phyloP scores from a whole-genome alignment of 2,113 vertebrate species.

The Genyomyrus donnyi region DNA sequence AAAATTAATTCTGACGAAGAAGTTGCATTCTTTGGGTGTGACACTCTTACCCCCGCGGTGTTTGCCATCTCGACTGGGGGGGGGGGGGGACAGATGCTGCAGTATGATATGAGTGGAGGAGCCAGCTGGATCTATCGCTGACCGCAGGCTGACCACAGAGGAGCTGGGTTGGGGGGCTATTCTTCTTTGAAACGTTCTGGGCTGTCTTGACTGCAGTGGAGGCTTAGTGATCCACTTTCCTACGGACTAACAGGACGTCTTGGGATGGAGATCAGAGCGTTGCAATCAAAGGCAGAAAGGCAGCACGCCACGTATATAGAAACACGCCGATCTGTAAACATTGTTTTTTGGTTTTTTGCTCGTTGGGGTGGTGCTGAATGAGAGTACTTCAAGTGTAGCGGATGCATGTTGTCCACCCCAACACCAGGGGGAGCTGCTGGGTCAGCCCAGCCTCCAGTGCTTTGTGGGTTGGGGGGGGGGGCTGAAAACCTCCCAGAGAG shows the following conservation, averaged over 20 bases:
- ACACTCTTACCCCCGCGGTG: not conserved
- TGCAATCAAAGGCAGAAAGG: not conserved
- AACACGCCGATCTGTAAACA: not conserved
- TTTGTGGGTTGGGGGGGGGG: not conserved
- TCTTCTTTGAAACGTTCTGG: not conserved
- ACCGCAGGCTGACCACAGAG: not conserved
- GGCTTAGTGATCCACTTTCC: not conserved
- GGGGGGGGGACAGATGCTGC: not conserved
- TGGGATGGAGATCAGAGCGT: not conserved
- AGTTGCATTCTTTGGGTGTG: not conserved
- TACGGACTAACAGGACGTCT: not conserved
- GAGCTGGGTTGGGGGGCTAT: not conserved
- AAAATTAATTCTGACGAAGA: not conserved
- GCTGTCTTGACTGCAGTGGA: not conserved
- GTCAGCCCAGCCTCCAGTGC: not conserved
- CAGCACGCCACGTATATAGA: not conserved
- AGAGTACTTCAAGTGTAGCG: not conserved
- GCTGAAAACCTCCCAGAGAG: conserved; percentile 44
- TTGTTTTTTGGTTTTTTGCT: not conserved
- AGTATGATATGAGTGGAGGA: not conserved
- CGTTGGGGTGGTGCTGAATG: not conserved
- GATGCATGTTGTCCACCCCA: not conserved
- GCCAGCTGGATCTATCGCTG: not conserved
- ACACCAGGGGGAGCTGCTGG: not conserved
- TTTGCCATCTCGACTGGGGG: not conserved